Conservation (phyloP, 2,113 vertebrate genomes). For the Peromyscus maniculatus region DNA sequence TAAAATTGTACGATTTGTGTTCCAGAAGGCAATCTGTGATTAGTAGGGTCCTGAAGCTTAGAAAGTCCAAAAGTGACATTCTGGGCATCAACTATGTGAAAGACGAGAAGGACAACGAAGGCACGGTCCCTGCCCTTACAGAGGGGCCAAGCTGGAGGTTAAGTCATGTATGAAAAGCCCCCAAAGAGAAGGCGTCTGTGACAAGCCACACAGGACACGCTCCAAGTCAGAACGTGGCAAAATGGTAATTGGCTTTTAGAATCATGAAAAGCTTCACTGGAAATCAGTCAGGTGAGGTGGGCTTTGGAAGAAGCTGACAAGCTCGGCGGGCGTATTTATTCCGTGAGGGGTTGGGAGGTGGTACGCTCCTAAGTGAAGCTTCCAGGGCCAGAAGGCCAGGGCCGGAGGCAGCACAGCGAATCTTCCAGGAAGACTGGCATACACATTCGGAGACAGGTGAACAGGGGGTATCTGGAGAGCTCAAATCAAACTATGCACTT, state of each 20-base stretch:
- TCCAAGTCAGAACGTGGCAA: background rate
- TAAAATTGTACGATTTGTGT: slow-evolving; percentile 13
- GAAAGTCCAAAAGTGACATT: background rate
- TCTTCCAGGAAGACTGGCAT: background rate
- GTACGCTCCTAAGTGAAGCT: background rate
- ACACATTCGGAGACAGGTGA: fast-evolving
- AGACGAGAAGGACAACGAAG: background rate
- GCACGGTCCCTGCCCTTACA: background rate
- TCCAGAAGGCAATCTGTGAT: slow-evolving; percentile 63
- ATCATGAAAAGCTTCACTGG: background rate
- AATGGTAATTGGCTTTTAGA: background rate
- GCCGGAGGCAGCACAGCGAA: background rate
- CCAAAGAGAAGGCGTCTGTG: background rate
- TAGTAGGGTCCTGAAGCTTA: background rate
- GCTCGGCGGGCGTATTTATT: background rate
- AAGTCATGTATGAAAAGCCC: background rate
- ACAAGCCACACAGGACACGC: background rate
- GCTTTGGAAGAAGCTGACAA: background rate
- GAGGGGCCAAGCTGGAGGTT: background rate
- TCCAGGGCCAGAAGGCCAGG: background rate
- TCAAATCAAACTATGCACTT: background rate
- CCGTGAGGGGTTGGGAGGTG: background rate
- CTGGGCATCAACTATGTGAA: background rate
- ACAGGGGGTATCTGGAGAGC: background rate
- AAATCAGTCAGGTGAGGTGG: background rate